Evolutionary conservation across 2,888 invertebrate genomes (phyloP).

Genomic region (Aradus depressus): DNA sequence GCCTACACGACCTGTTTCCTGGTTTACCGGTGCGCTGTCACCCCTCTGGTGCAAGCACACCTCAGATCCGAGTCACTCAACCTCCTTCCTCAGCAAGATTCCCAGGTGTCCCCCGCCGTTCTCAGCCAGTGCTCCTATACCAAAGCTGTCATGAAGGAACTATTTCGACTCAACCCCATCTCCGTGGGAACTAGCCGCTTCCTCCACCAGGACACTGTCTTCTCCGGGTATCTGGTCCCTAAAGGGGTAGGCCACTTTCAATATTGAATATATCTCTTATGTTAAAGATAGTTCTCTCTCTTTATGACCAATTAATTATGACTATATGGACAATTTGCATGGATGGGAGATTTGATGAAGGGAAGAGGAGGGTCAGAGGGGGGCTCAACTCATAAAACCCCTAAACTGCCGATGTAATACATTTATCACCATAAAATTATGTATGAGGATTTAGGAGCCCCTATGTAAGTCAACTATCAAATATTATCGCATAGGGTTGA

Average conservation of each 20-base stretch:
- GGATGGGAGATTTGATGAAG: too few species aligned
- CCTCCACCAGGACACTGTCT: conserved; percentile 53
- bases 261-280: too few species aligned
- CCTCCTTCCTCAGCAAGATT: conserved; percentile 44
- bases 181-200: conserved; percentile 72
- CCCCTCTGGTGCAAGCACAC: conserved; percentile 54
- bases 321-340: too few species aligned
- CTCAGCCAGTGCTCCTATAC: conserved; percentile 56
- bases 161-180: conserved; percentile 67
- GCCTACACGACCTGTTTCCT: conserved; percentile 65
- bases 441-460: too few species aligned
- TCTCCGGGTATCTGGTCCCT: conserved; percentile 64
- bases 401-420: too few species aligned
- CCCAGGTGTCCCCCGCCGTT: conserved; percentile 43
- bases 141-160: conserved; percentile 74
- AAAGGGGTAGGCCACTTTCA: conserved; percentile 62
- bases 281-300: too few species aligned
- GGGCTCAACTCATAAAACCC: too few species aligned
- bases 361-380: too few species aligned
- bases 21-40: conserved; percentile 65
- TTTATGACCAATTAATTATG: too few species aligned
- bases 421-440: too few species aligned
- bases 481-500: too few species aligned
- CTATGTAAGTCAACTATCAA: too few species aligned
- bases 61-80: conserved; percentile 50